Percentiles rank a stretch among this genome's conserved stretches.
These are phyloP conservation scores for Callionymus lyra DNA, from an alignment of 2,113 vertebrate species.

Conservation along the genomic window DNA sequence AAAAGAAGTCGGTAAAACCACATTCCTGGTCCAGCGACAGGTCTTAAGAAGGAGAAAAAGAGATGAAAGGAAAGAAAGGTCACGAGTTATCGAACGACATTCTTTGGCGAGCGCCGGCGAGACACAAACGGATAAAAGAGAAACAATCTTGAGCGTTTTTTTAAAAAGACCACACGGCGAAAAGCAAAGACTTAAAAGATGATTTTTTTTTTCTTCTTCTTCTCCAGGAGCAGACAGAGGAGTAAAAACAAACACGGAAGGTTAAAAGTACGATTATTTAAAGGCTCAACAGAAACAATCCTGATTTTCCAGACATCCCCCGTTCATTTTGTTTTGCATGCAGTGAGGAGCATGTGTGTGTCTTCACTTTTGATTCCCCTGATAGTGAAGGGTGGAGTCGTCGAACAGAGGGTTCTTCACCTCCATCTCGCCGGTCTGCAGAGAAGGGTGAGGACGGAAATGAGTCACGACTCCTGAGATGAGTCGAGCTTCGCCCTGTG, in stretches of 20 bases:
- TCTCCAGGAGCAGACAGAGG: background rate
- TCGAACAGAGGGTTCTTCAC: slow-evolving; percentile 95
- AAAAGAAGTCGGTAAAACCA: no score
- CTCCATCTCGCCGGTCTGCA: slow-evolving; percentile 95
- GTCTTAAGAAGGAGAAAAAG: slow-evolving; percentile 15
- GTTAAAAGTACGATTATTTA: slow-evolving; percentile 11
- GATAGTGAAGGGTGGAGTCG: slow-evolving; percentile 67
- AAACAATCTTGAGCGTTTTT: background rate
- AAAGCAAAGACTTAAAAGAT: no score
- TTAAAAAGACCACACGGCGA: background rate
- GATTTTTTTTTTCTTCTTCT: background rate
- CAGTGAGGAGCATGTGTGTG: slow-evolving; percentile 21
- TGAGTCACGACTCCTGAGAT: background rate
- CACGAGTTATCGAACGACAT: slow-evolving; percentile 9
- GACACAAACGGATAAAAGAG: slow-evolving; percentile 23
- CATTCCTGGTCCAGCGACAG: background rate
- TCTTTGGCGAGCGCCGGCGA: slow-evolving; percentile 1
- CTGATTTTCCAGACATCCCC: slow-evolving; percentile 10
- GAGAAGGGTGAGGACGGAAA: background rate
- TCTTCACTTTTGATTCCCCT: slow-evolving; percentile 63
- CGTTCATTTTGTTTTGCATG: slow-evolving; percentile 32
- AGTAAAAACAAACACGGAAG: background rate
- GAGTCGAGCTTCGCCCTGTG: background rate
- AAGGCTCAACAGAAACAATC: slow-evolving; percentile 26
- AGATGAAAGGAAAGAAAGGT: slow-evolving; percentile 34